Evolutionary conservation across 2,113 vertebrate species (phyloP), one percentile per base, ranked within the genome.

Genomic region (Lasiurus cinereus): DNA sequence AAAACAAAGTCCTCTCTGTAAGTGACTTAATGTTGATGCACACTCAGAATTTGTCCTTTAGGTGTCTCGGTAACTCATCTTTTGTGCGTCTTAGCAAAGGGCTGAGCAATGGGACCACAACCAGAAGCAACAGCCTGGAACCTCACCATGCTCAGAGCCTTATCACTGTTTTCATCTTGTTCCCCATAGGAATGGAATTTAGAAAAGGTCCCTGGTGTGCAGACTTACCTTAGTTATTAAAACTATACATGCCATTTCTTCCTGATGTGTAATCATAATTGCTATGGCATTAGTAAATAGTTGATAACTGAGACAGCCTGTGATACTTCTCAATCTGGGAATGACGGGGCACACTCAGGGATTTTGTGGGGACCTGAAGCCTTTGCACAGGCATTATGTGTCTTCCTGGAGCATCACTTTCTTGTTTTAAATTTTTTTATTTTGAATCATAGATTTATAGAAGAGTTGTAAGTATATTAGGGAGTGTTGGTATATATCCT

Each of bases 371-470:
- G 16, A 73, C 10, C 39, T 69, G 79, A 67, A 62, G 31, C 4
- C 72, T 62, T 74, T 56, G 56, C 8, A 21, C 70, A 50, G 50
- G 6, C 21, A 19, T 18, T 13, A 19, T 59, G 9, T 16, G 29
- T 88, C 77, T 94, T 76, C 36, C n/a, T 52, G 33, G 36, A 93
- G 11, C 21, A 43, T 92, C 16, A 3, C 0, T 27, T 73, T 31
- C 83, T 59, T 5, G 3, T n/a, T 89, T 92, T 70, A 39, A 78
- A 52, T 22, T 43, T 82, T 88, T 96, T 73, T 12, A 70, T 66
- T 79, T 82, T 86, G 50, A 87, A 73, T 62, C 79, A 95, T 90
- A 77, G 2, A 83, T 89, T 83, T 94, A 43, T 12, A 18, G 31
- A 89, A 86, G 69, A 88, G 24, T 90, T 91, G 31, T 56, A 88